Evolutionary conservation across 1,140 invertebrate species (phyloP).

Genomic region (Drosophila serrata): DNA sequence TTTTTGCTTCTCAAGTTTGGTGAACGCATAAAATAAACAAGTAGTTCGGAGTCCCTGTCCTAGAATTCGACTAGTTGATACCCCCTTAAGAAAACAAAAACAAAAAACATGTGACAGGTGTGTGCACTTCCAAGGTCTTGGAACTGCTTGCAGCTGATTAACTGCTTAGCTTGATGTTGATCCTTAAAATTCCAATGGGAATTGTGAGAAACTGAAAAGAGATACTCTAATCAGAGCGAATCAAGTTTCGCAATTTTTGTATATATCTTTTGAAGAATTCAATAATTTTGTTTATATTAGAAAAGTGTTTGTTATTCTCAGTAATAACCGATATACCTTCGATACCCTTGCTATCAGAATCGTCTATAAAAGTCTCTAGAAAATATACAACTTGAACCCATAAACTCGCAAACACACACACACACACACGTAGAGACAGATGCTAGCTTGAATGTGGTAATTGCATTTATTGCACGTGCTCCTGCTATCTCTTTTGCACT

Average conservation of each 20-base stretch:
- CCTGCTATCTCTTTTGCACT: constrained; percentile 44
- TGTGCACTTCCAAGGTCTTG: constrained; percentile 6
- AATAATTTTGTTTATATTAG: background rate
- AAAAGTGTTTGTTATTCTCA: background rate
- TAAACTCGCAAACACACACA: constrained; percentile 21
- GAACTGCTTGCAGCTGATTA: constrained; percentile 11
- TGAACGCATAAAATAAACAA: constrained; percentile 73
- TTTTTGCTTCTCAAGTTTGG: constrained; percentile 65
- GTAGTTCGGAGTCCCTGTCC: constrained; percentile 24
- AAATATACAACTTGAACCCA: constrained; percentile 69
- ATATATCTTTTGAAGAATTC: no score
- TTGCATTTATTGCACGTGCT: constrained; percentile 79
- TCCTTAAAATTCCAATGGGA: background rate
- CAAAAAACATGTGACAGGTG: constrained; percentile 14
- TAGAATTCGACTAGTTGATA: constrained; percentile 32
- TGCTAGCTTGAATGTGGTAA: constrained; percentile 69
- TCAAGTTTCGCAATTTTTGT: no score
- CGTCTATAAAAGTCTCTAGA: constrained; percentile 51
- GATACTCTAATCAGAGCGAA: background rate
- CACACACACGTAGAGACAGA: constrained; percentile 23
- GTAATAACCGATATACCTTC: constrained; percentile 4
- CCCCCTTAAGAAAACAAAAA: constrained; percentile 9
- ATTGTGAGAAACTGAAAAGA: background rate
- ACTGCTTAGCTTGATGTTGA: constrained; percentile 4
- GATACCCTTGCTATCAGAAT: constrained; percentile 35